Evolutionary conservation across 2,113 vertebrate species (phyloP), one percentile per base, ranked within the genome.

Genomic region (Syrmaticus mikado): DNA sequence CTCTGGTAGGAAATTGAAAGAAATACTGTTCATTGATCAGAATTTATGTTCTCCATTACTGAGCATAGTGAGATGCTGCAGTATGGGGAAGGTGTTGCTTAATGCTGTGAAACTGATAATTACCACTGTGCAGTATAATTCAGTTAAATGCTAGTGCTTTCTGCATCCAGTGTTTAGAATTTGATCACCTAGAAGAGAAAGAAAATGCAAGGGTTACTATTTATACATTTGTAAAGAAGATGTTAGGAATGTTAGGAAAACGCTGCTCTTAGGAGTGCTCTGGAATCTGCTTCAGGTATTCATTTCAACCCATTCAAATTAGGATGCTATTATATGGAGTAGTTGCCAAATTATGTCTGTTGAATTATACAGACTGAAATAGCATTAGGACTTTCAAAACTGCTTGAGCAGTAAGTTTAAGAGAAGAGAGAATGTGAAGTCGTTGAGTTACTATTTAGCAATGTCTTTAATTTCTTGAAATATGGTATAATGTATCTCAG

Each of bases 371-470:
- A 62, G 41, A 70, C 67, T 89, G 66, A 89, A 88, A 52, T 67
- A 85, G n/a, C 43, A 78, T 4, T 1, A 3, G 25, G 40, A 16
- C 46, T 75, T 89, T 91, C 32, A 75, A 86, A 89, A 76, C 25
- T 57, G 21, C 30, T 68, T 46, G 45, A 91, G 52, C 13, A 61
- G 13, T 40, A 68, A 64, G 13, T 84, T 86, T 87, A 67, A 73
- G 58, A 72, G 57, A 60, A 82, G 41, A 32, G 52, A 16, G 87
- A 87, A 76, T 45, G 30, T 66, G 67, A 85, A 58, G 91, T 82
- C 53, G n/a, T 25, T 84, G 30, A 6, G 4, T 72, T 92, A 61
- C 70, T 94, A 22, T 95, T 94, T 87, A 94, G 50, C n/a, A 9
- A 48, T 0, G 0, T 89, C 36, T 89, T 89, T 85, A 70, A 45